Evolutionary conservation across 2,113 vertebrate genomes (phyloP).

Genomic region (Sander vitreus): DNA sequence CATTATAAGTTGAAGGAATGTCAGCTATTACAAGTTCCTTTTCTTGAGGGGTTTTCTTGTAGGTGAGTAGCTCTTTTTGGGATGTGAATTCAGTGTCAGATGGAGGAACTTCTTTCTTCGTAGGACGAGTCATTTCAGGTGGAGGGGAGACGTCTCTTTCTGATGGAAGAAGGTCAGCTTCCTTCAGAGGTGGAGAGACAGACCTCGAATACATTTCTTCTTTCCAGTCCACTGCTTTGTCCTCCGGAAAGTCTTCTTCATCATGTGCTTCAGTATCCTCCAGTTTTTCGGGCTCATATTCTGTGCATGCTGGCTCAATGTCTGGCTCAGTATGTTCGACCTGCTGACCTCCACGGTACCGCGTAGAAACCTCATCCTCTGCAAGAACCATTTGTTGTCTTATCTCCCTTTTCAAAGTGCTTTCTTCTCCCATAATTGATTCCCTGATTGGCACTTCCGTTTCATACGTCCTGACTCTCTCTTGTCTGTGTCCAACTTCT

Average conservation of each 20-base stretch:
- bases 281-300: slow-evolving; percentile 10
- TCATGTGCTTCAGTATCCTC: neutral
- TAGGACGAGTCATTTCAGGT: neutral
- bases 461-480: slow-evolving; percentile 24
- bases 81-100: neutral
- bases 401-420: neutral
- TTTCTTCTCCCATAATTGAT: slow-evolving; percentile 14
- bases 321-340: slow-evolving; percentile 8
- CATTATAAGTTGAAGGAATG: neutral
- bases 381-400: slow-evolving; percentile 7
- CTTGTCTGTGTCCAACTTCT: slow-evolving; percentile 39
- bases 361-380: neutral
- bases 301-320: neutral
- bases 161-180: neutral
- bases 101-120: neutral
- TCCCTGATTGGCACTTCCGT: neutral
- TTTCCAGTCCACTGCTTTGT: neutral
- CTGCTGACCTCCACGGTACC: slow-evolving; percentile 10
- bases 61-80: neutral
- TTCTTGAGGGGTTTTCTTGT: slow-evolving; percentile 7
- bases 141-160: neutral
- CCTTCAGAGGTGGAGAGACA: slow-evolving; percentile 3
- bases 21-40: neutral
- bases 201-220: slow-evolving; percentile 2
- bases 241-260: slow-evolving; percentile 8